Base-by-base conservation (phyloP, 2,113 vertebrate genomes). In the Leucopternis melanops region DNA sequence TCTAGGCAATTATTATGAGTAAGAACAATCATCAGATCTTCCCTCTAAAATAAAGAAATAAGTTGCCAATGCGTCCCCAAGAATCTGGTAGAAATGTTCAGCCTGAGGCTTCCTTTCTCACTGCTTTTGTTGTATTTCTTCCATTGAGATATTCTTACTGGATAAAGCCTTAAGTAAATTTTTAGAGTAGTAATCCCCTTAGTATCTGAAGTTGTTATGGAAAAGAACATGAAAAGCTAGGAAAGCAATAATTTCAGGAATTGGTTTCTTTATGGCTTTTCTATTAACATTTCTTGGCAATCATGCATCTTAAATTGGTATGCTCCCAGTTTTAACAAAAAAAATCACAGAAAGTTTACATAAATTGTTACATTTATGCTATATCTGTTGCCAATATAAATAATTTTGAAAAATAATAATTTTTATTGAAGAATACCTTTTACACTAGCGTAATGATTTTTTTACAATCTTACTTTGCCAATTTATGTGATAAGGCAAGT, bases 71-170 rank as follows among this genome's bases (percentile, higher is more conserved):
- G 61, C 65, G 10, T 74, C 61, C 65, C 42, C 29, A 78, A 57
- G 74, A 93, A 78, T 74, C 63, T 44, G 54, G n/a, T 65, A 71
- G 18, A 94, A 92, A 90, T 83, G 38, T 75, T 89, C 81, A 82
- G 86, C 97, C 82, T 70, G 52, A 89, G 86, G 94, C 93, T 95
- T 93, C 50, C 50, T 93, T 77, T 67, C 38, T 88, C 31, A 29
- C 55, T 71, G 54, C 23, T 93, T 95, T 93, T 93, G 59, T 62
- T 88, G n/a, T 21, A 62, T 71, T 93, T 89, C 80, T 86, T 95
- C 59, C 73, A 81, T 31, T 91, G 75, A 91, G 54, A 79, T 73
- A 75, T 25, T 87, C 80, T 45, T 45, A 44, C 22, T 73, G 73
- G 38, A 82, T 74, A 81, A 92, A 36, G 65, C 89, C 63, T 78